Percentiles rank a stretch among this genome's conserved stretches.
Evolutionary conservation across 2,888 invertebrate genomes (phyloP).

Genomic region (Macropis europaea): DNA sequence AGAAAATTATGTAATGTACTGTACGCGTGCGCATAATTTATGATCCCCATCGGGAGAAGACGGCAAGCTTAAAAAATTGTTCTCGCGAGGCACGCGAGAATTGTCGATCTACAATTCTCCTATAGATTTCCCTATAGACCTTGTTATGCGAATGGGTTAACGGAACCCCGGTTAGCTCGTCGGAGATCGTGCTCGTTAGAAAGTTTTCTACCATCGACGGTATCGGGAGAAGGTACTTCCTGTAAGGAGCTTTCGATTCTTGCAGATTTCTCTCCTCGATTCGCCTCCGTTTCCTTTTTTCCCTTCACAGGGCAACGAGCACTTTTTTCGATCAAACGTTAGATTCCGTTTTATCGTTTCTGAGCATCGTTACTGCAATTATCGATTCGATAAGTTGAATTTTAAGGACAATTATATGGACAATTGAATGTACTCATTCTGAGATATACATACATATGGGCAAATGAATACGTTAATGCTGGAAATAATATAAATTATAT

Average conservation of each 20-base stretch:
- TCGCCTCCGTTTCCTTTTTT: no score
- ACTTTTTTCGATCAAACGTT: not conserved
- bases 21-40: not conserved
- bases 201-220: conserved; percentile 8
- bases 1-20: not conserved
- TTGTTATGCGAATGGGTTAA: conserved; percentile 13
- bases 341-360: not conserved
- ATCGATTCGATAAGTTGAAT: not conserved
- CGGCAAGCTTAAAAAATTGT: not conserved
- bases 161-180: not conserved
- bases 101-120: not conserved
- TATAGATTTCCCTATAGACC: not conserved
- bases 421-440: no score
- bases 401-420: no score
- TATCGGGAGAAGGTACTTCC: not conserved
- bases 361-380: no score
- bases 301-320: no score
- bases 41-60: not conserved
- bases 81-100: not conserved
- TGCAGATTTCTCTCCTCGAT: not conserved
- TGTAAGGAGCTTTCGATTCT: not conserved
- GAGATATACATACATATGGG: no score
- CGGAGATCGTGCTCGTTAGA: conserved; percentile 9
- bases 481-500: no score
- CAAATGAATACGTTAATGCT: no score